phyloP scores from a whole-genome alignment of 2,888 invertebrate genomes.

The Dryococelus australis region DNA sequence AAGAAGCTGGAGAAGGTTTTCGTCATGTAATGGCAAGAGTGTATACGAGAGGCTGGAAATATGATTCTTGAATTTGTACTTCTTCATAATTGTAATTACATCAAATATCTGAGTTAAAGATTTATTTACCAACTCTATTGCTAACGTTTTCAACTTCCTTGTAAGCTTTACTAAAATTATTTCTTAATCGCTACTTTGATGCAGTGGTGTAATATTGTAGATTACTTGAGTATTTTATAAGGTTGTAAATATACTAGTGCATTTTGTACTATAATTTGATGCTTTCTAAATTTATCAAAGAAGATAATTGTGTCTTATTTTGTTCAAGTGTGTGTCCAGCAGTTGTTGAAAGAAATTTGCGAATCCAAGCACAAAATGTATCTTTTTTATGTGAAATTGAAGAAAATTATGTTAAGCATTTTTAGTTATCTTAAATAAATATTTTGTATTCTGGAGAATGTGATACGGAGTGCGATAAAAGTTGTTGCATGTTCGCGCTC shows the following conservation, averaged over 20 bases:
- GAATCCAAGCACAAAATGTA: too few species aligned
- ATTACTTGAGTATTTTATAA: not conserved
- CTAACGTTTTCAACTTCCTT: not conserved
- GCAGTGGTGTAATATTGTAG: not conserved
- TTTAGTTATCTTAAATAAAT: too few species aligned
- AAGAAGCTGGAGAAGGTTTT: conserved; percentile 96
- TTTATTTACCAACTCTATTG: not conserved
- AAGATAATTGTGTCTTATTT: too few species aligned
- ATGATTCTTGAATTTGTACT: not conserved
- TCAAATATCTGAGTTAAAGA: not conserved
- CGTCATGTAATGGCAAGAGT: conserved; percentile 81
- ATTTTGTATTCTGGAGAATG: too few species aligned
- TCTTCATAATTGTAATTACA: not conserved
- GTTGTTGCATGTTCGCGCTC: too few species aligned
- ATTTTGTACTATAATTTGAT: too few species aligned
- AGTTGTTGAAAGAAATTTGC: too few species aligned
- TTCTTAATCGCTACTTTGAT: not conserved
- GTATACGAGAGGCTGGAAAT: not conserved
- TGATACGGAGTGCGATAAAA: too few species aligned
- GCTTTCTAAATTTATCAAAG: too few species aligned
- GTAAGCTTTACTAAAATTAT: not conserved
- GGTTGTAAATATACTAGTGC: not conserved
- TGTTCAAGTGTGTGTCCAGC: too few species aligned
- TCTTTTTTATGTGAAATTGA: too few species aligned
- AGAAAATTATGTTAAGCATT: too few species aligned